Base-by-base conservation (phyloP, 2,113 vertebrate genomes). In the Emydocephalus ijimae region DNA sequence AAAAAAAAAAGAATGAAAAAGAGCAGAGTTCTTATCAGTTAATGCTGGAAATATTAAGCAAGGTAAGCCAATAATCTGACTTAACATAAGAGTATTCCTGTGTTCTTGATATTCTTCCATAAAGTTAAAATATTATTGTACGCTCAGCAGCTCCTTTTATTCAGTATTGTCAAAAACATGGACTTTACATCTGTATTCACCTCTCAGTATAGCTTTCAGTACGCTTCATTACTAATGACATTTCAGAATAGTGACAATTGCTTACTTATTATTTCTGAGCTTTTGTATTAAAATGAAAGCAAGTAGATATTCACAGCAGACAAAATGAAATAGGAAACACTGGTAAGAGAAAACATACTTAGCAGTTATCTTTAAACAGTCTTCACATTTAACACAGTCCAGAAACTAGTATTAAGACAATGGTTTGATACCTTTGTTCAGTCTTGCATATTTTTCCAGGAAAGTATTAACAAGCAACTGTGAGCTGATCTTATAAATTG, bases 251-350 rank as follows among this genome's bases (percentile, higher is more conserved):
- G 15, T 45, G 0, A 0, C 4, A 90, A 15, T 55, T 57, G 43
- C 23, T 95, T 93, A 39, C n/a, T 55, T 34, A 91, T 61, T 89
- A 3, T 90, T 93, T 94, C 87, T 29, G 87, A 89, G 3, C 0
- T 89, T 90, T 24, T 89, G 0, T 21, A 93, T 24, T 91, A 91
- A 92, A 92, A 74, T 15, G 87, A 88, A 52, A 3, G 74, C 14
- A 5, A 89, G 34, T 0, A 0, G 26, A 1, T 59, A 18, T 87
- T 81, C 23, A 74, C 0, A 39, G 0, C 2, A 59, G 61, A 91
- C 85, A 1, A 92, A 92, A 81, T 9, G 29, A 86, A 24, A 0
- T 43, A 26, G n/a, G 74, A 94, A 57, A 0, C 85, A 90, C 14
- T 2, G 11, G 8, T 45, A 85, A 3, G 39, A 4, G 2, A 52